phyloP scores from a whole-genome alignment of 2,888 invertebrate species.

The Laspeyria flexula region DNA sequence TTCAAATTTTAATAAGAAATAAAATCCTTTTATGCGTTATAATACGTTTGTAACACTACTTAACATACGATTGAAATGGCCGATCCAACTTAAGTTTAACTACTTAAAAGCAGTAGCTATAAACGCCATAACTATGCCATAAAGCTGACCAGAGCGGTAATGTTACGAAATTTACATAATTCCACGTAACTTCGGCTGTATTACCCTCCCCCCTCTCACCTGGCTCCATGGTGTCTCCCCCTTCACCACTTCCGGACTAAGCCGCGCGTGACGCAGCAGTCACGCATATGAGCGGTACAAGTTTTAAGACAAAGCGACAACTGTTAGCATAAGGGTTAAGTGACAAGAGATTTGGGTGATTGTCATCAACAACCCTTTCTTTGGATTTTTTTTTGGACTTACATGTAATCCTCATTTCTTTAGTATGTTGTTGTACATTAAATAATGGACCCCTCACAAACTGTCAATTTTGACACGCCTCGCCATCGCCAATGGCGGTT shows the following conservation, averaged over 20 bases:
- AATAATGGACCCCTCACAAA: too few species aligned
- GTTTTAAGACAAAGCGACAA: conserved; percentile 19
- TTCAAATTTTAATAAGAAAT: too few species aligned
- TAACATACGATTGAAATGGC: background rate
- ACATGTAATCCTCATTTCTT: too few species aligned
- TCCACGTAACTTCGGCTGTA: conserved; percentile 37
- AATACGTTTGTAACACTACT: too few species aligned
- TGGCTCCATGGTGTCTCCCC: background rate
- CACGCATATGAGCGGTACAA: conserved; percentile 54
- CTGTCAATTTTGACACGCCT: too few species aligned
- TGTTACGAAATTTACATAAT: conserved; percentile 60
- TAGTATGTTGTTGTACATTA: too few species aligned
- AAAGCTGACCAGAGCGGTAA: conserved; percentile 45
- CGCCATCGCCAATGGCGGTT: too few species aligned
- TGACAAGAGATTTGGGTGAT: too few species aligned
- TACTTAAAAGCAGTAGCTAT: background rate
- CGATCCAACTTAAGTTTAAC: background rate
- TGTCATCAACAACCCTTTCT: too few species aligned
- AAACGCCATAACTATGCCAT: conserved; percentile 22
- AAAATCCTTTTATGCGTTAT: too few species aligned
- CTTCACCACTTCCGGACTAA: conserved; percentile 59
- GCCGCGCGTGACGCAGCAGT: conserved; percentile 64
- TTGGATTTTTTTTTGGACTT: too few species aligned
- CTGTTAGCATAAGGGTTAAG: background rate
- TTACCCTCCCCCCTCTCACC: conserved; percentile 13